Base-by-base conservation (phyloP, 2,113 vertebrate genomes). In the Etheostoma spectabile region DNA sequence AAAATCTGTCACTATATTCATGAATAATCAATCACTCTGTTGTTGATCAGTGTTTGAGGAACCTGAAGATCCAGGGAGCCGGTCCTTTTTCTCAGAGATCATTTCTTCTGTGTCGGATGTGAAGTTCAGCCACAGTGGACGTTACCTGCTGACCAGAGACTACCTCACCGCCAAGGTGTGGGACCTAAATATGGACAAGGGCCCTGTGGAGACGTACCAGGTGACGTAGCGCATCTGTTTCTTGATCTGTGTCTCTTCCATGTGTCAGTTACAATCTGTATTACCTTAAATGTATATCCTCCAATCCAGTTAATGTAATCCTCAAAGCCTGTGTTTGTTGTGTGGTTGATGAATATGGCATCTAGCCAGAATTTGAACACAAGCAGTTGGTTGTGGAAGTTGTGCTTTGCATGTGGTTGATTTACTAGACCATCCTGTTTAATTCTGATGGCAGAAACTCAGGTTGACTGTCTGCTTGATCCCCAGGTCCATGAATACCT, bases 91-190 rank as follows among this genome's bases (percentile, higher is more conserved):
- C 88, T 95, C 94, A 59, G 95, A 95, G 87, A 95, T 95, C 57
- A 95, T 95, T 62, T 95, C 95, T 67, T 95, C 95, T 1, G 94
- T 95, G 77, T 95, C 95, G 0, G 95, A 95, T n/a, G 94, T 95
- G 21, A 95, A 95, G 88, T 95, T 95, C 86, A 95, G 95, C 88
- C 95, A 95, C 86, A 95, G 88, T 16, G 95, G 95, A 69, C 94
- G 95, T n/a, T 95, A 95, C 89, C 83, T 95, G 86, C 93, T 95
- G 78, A 95, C 95, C 77, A 93, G 95, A 87, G 95, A 95, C 88
- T 95, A 95, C 89, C 94, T 95, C 85, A 95, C 94, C 56, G 91
- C 93, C 63, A 95, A 95, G 92, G 95, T 95, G 87, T 95, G 95
- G 95, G 95, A 95, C 86, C 76, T 95, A 27, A 86, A 95, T 83